Percentiles rank a stretch among this genome's conserved stretches.
Evolutionary conservation across 1,140 invertebrate genomes (phyloP).

Genomic region (Probaryconus sp.): DNA sequence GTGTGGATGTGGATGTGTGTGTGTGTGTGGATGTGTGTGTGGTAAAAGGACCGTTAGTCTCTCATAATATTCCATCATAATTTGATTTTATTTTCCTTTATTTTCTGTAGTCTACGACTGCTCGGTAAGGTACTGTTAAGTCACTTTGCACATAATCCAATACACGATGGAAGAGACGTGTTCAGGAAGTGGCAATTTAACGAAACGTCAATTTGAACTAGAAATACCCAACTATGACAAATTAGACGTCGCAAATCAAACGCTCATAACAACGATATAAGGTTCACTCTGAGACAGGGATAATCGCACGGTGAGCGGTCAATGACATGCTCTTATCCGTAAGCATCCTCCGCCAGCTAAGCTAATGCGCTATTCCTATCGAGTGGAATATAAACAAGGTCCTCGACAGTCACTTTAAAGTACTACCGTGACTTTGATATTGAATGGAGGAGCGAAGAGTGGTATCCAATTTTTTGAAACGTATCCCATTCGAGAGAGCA

Average conservation of each 20-base stretch:
- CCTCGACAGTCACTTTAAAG: constrained; percentile 12
- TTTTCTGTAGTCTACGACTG: no score
- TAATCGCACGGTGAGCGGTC: constrained; percentile 59
- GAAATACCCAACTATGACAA: constrained; percentile 15
- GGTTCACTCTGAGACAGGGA: constrained; percentile 26
- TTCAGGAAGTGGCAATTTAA: constrained; percentile 1
- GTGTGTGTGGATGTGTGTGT: no score
- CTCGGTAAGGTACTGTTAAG: no score
- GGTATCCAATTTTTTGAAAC: no score
- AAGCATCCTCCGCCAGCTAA: constrained; percentile 59
- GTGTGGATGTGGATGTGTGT: no score
- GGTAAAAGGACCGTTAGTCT: no score
- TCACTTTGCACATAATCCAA: no score
- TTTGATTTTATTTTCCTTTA: no score
- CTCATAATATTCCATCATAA: no score
- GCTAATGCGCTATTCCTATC: constrained; percentile 46
- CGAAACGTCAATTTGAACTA: constrained; percentile 31
- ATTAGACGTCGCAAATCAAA: constrained; percentile 3
- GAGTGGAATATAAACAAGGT: constrained; percentile 39
- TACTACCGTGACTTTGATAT: no score
- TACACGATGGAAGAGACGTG: neutral
- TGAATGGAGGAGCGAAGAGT: no score
- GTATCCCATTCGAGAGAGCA: no score
- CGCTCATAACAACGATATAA: constrained; percentile 7
- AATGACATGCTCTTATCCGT: constrained; percentile 67